Evolutionary conservation across 2,797 vertebrate species (phyloP).

Genomic region (Channallabes apus): DNA sequence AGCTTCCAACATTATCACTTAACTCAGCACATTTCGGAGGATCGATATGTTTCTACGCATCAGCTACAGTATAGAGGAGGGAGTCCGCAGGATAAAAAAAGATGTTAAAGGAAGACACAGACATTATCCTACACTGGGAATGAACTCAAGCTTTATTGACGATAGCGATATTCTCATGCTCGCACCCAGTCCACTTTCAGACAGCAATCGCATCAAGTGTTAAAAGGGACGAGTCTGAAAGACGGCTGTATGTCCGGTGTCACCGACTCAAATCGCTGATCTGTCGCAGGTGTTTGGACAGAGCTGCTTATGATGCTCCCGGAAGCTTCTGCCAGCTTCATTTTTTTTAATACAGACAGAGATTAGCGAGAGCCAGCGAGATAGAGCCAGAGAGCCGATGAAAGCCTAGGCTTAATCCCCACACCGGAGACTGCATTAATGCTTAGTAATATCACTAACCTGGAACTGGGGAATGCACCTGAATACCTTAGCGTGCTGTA

Average conservation of each 20-base stretch:
- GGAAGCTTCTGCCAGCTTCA: slow-evolving; percentile 46
- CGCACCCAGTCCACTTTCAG: slow-evolving; percentile 9
- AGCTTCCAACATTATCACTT: slow-evolving; percentile 31
- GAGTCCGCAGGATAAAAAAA: not conserved
- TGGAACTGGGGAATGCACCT: not conserved
- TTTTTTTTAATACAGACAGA: slow-evolving; percentile 49
- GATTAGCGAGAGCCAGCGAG: slow-evolving; percentile 39
- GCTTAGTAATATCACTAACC: slow-evolving; percentile 21
- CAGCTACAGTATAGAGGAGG: not conserved
- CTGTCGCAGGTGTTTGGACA: slow-evolving; percentile 52
- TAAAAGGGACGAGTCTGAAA: slow-evolving; percentile 14
- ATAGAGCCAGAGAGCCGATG: slow-evolving; percentile 25
- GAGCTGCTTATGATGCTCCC: slow-evolving; percentile 64
- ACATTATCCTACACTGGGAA: not conserved
- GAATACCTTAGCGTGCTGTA: slow-evolving; percentile 13
- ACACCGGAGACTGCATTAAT: slow-evolving; percentile 25
- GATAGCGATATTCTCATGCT: slow-evolving; percentile 4
- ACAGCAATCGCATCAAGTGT: slow-evolving; percentile 26
- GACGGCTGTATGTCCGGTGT: slow-evolving; percentile 44
- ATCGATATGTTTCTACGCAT: slow-evolving; percentile 24
- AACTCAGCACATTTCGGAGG: slow-evolving; percentile 25
- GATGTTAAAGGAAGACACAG: not conserved
- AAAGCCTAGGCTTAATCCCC: slow-evolving; percentile 43
- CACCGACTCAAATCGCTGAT: slow-evolving; percentile 45
- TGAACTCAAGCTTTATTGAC: slow-evolving; percentile 1